These are phyloP conservation scores for Icerya purchasi DNA, from an alignment of 2,888 invertebrate genomes.

Conservation along the genomic window DNA sequence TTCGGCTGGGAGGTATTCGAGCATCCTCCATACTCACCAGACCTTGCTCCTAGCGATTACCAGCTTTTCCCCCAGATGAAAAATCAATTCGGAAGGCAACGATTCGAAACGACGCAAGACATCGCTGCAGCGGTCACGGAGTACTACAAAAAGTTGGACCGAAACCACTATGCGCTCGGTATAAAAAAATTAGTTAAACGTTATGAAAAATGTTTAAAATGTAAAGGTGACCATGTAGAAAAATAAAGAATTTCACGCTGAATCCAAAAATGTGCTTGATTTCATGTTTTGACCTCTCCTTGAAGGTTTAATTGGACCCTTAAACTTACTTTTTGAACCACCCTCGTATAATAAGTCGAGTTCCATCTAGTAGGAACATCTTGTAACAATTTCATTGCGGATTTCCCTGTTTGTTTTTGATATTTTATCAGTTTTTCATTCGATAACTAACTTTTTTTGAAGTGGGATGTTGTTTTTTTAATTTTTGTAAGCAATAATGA, in stretches of 20 bases:
- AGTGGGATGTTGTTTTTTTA: too few species aligned
- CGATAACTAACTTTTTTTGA: too few species aligned
- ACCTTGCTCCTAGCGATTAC: conserved; percentile 14
- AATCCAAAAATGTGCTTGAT: conserved; percentile 1
- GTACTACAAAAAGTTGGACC: conserved; percentile 2
- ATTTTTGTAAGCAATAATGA: too few species aligned
- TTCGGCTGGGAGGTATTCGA: conserved; percentile 9
- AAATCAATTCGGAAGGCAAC: conserved; percentile 3
- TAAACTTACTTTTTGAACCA: too few species aligned
- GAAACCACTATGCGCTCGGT: background rate
- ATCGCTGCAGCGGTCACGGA: background rate
- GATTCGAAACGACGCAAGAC: conserved; percentile 1
- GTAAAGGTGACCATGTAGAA: conserved; percentile 5
- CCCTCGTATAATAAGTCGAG: too few species aligned
- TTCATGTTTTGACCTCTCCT: background rate
- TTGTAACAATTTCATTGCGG: too few species aligned
- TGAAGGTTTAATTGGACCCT: background rate
- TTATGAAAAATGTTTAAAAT: conserved; percentile 7
- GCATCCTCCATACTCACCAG: conserved; percentile 11
- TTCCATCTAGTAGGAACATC: too few species aligned
- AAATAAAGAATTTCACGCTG: background rate
- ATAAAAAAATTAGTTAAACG: too few species aligned
- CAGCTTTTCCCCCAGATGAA: conserved; percentile 14
- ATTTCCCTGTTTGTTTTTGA: too few species aligned
- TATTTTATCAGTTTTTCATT: too few species aligned